Base-by-base conservation (phyloP, 2,113 vertebrate genomes). In the Paramisgurnus dabryanus region DNA sequence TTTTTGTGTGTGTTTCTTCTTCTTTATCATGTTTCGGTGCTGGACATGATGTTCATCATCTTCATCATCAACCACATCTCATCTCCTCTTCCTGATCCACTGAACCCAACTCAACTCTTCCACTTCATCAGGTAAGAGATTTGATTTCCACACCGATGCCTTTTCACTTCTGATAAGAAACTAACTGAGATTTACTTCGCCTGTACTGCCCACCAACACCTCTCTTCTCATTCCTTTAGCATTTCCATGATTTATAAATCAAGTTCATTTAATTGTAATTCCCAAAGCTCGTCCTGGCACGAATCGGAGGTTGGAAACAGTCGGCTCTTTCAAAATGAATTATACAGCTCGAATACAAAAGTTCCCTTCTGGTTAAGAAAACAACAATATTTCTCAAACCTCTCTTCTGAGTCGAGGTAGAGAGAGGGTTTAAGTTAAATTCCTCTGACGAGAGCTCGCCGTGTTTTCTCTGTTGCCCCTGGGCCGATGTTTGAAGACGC, bases 401-500 rank as follows among this genome's bases (percentile, higher is more conserved):
- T 60, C 11, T 17, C 6, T 34, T 10, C 49, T 4, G 72, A 63
- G 40, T 63, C 17, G 7, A 34, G 7, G 9, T 6, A 69, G 55
- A n/a, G 55, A 47, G 39, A 60, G 45, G 41, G 57, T 60, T 69
- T 63, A 2, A 34, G 67, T 12, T 22, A 18, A 60, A 58, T 60
- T 45, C 40, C 13, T 55, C 65, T 57, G 63, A 67, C 63, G 49
- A 67, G 65, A 41, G 8, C 61, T 67, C 55, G 1, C 8, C 41
- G 72, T 75, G 41, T 61, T 63, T 40, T 6, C 61, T 75, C 12
- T 50, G 15, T 60, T 47, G 58, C 69, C 74, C 76, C 58, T 27
- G 47, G 50, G 41, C 61, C 55, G 39, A 78, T 84, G 67, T 80
- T 84, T 80, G 79, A 77, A 84, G 78, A 84, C 57, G 40, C 63